These are phyloP conservation scores for Erithacus rubecula DNA, from an alignment of 2,797 vertebrate species.

Conservation along the genomic window DNA sequence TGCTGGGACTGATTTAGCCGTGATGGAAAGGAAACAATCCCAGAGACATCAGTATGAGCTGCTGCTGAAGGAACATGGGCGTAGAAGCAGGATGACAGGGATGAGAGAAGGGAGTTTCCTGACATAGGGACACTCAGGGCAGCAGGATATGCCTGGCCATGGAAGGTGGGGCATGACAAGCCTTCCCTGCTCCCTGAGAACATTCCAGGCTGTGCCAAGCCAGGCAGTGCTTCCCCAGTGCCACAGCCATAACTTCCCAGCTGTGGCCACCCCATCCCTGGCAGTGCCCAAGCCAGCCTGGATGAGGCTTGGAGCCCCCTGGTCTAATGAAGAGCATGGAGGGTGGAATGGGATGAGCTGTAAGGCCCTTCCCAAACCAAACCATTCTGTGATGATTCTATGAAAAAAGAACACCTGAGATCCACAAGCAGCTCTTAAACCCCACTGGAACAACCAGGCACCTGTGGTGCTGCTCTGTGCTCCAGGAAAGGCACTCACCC, in stretches of 20 bases:
- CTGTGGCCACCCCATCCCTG: neutral
- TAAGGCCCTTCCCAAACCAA: neutral
- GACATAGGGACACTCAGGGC: neutral
- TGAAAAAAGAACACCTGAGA: neutral
- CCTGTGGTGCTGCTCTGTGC: neutral
- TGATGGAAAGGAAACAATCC: neutral
- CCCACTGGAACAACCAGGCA: accelerated
- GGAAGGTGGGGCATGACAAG: neutral
- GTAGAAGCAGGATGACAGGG: neutral
- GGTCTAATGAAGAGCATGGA: neutral
- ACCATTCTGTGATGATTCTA: neutral
- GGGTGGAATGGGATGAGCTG: neutral
- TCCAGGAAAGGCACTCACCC: conserved; percentile 82
- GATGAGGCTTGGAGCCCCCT: neutral
- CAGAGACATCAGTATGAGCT: neutral
- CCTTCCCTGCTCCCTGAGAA: neutral
- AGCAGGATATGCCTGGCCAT: neutral
- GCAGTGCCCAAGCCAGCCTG: neutral
- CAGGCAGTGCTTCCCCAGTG: neutral
- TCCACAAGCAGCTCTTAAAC: neutral
- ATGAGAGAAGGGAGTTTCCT: neutral
- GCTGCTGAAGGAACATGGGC: neutral
- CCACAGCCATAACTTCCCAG: neutral
- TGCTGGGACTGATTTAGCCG: neutral
- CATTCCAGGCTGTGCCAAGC: neutral